Conservation (phyloP, 2,888 invertebrate species). For the Temnothorax unifasciatus region DNA sequence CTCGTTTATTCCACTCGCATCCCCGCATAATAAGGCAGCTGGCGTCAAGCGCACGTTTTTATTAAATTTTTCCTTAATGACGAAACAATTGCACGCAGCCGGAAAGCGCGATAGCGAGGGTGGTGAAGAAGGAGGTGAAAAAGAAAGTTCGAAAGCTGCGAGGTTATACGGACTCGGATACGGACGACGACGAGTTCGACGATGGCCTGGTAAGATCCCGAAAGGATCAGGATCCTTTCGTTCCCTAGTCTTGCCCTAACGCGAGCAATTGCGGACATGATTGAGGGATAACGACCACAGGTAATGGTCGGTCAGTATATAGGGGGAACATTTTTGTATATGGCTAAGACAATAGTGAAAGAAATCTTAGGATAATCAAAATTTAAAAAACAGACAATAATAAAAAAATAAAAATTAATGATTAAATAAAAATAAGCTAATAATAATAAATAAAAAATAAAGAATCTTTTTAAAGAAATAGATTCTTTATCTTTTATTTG, state of each 20-base stretch:
- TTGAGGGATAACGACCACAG: too few species aligned
- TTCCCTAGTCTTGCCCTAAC: not conserved
- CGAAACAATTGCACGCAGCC: slow-evolving; percentile 86
- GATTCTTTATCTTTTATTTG: too few species aligned
- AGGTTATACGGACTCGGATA: slow-evolving; percentile 87
- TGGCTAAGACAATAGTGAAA: not conserved
- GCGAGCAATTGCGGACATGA: not conserved
- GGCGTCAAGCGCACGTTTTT: slow-evolving; percentile 4
- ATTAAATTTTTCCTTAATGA: slow-evolving; percentile 56
- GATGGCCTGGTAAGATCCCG: slow-evolving; percentile 91
- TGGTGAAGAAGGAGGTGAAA: slow-evolving; percentile 88
- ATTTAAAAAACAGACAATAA: not conserved
- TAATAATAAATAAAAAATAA: too few species aligned
- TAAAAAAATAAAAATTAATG: too few species aligned
- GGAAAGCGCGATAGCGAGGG: slow-evolving; percentile 88
- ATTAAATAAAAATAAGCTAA: too few species aligned
- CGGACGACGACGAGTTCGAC: slow-evolving; percentile 90
- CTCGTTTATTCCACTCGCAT: slow-evolving; percentile 30
- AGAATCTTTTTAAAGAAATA: too few species aligned
- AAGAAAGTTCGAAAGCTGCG: slow-evolving; percentile 85
- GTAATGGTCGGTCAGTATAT: too few species aligned
- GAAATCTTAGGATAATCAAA: not conserved
- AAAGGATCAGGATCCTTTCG: slow-evolving; percentile 48
- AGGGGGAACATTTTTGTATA: not conserved
- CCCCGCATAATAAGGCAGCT: slow-evolving; percentile 24